These are phyloP conservation scores for Pristionchus maxplancki DNA, from an alignment of 2,888 invertebrate species.

Conservation along the genomic window DNA sequence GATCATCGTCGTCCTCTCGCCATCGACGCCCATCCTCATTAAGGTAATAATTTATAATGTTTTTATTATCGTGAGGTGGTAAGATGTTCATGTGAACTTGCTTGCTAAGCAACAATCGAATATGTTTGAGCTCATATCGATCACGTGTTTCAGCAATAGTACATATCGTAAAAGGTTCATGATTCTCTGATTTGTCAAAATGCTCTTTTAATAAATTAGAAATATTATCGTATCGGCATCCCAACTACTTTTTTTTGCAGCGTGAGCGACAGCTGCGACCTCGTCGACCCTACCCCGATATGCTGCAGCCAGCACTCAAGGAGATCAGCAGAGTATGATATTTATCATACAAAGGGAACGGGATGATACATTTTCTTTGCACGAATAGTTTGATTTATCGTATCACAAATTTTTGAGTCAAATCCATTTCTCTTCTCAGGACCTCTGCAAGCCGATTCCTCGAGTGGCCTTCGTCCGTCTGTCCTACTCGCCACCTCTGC, in stretches of 20 bases:
- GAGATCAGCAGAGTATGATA: constrained; percentile 62
- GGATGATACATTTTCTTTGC: too few relatives aligned
- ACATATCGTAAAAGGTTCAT: neutral
- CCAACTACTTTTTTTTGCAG: too few relatives aligned
- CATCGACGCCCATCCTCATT: constrained; percentile 55
- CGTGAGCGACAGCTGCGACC: constrained; percentile 51
- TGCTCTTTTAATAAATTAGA: too few relatives aligned
- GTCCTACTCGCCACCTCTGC: constrained; percentile 58
- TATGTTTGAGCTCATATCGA: too few relatives aligned
- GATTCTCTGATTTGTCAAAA: neutral
- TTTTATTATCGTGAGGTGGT: too few relatives aligned
- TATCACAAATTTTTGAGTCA: too few relatives aligned
- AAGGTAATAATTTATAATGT: neutral
- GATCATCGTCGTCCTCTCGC: constrained; percentile 71
- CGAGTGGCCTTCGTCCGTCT: constrained; percentile 56
- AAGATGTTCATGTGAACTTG: too few relatives aligned
- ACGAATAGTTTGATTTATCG: too few relatives aligned
- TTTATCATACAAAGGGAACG: neutral
- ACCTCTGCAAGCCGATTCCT: constrained; percentile 15
- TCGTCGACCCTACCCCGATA: constrained; percentile 68
- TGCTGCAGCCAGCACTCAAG: constrained; percentile 65
- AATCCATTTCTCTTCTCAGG: too few relatives aligned
- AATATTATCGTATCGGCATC: too few relatives aligned
- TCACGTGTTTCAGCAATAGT: neutral
- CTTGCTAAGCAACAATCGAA: too few relatives aligned